Base-by-base conservation (phyloP, 2,888 invertebrate species). In the Tiliacea citrago region DNA sequence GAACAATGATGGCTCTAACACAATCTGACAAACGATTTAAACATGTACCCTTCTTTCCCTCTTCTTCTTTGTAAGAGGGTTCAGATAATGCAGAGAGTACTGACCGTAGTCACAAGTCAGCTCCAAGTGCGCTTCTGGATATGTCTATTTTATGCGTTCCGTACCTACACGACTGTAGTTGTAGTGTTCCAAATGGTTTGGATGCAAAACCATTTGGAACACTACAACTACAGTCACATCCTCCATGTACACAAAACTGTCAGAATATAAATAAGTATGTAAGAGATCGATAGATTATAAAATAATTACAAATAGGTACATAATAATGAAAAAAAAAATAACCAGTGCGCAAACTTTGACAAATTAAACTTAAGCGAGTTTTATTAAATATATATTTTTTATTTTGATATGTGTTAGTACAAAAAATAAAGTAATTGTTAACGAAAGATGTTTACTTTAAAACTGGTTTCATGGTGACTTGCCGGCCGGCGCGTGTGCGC, bases 81-180 rank as follows among this genome's bases (percentile, higher is more conserved):
- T 29, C 29, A 29, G 29, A 29, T 29, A 29, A 29, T 29, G 29
- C 29, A 29, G 29, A 29, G 29, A 29, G 29, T 29, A 29, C 29
- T 29, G 29, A 29, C 29, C 29, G 29, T 29, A 67, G 53, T 68
- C n/a, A 75, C 35, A 61, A 62, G 35, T 55, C 18, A 39, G 8
- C 35, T 66, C 49, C 65, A 62, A 72, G 66, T 63, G 69, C 69
- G 67, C 55, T 72, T 58, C 63, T 67, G 51, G 79, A 82, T 82
- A 83, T 82, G 83, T 83, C n/a, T 58, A 13, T 47, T 57, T 53
- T 61, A 82, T 72, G 71, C 42, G 53, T 81, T 29, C 24, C 9
- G 39, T n/a, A n/a, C n/a, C n/a, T n/a, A n/a, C n/a, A n/a, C n/a
- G n/a, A n/a, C n/a, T n/a, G n/a, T n/a, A n/a, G n/a, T n/a, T n/a